A percentile compares a stretch with the other conserved stretches of the same genome.
These are phyloP conservation scores for Azorinus chamasolen DNA, from an alignment of 2,888 invertebrate species.

Conservation along the genomic window DNA sequence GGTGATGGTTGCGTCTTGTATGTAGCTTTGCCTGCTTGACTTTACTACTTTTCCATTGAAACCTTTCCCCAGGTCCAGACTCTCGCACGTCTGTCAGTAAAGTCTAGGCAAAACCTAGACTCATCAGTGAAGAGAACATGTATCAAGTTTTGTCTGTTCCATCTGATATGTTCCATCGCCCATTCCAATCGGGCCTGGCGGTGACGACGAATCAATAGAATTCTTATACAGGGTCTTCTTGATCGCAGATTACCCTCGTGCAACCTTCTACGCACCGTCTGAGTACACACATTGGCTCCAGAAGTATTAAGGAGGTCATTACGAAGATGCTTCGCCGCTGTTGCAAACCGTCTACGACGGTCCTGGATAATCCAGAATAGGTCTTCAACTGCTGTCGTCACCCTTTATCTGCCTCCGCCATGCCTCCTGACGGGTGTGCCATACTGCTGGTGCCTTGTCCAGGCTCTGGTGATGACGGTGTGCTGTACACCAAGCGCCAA, in stretches of 20 bases:
- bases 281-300: slow-evolving; percentile 15
- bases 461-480: slow-evolving; percentile 21
- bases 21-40: too few species aligned
- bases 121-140: slow-evolving; percentile 20
- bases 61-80: slow-evolving; percentile 12
- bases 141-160: too few species aligned
- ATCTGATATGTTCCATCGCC: slow-evolving; percentile 9
- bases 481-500: slow-evolving; percentile 23
- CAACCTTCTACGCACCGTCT: slow-evolving; percentile 11
- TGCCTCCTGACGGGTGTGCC: slow-evolving; percentile 27
- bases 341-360: slow-evolving; percentile 9
- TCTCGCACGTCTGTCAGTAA: slow-evolving; percentile 7
- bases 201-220: slow-evolving; percentile 3
- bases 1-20: too few species aligned
- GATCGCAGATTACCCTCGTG: slow-evolving; percentile 13
- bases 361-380: slow-evolving; percentile 17
- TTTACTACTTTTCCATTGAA: too few species aligned
- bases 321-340: slow-evolving; percentile 23
- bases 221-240: slow-evolving; percentile 22
- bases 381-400: slow-evolving; percentile 10
- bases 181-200: neutral
- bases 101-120: slow-evolving; percentile 13
- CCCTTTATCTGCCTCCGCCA: slow-evolving; percentile 9
- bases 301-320: slow-evolving; percentile 22
- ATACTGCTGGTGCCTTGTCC: slow-evolving; percentile 27